Evolutionary conservation across 2,113 vertebrate genomes (phyloP), one percentile per base, ranked within the genome.

Genomic region (Lophotis ruficrista): DNA sequence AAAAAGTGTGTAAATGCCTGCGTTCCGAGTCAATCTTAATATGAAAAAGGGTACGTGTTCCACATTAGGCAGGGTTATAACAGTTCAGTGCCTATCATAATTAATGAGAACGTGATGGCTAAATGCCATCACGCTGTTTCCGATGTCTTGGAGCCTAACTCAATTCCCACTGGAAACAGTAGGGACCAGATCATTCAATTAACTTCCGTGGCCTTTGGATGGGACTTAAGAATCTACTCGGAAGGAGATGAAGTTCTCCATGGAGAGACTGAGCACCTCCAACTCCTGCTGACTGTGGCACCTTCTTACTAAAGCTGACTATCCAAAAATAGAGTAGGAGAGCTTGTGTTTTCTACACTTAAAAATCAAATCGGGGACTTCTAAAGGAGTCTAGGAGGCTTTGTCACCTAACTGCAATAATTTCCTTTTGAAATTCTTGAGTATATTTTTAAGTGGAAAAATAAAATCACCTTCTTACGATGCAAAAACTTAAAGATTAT

Each of bases 201-300:
- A 92, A 92, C 90, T 73, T 71, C 5, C 5, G 23, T 25, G 45
- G 70, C 88, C 92, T 94, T 41, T 65, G 88, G 53, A 18, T 43
- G 50, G 50, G 50, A 16, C 25, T 83, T 35, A 22, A 61, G 30
- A 6, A 25, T 87, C 68, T 10, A 6, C 38, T 69, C 0, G 0
- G 54, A 65, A 37, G 24, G 70, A 64, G 33, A 20, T 77, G 3
- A 58, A 83, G 58, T 1, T 89, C 68, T 80, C 24, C 47, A 25
- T 0, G 24, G 58, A 88, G 73, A 72, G 27, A 30, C 61, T 43
- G 57, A 78, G 53, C 24, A 15, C 22, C 79, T 50, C 22, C 70
- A 94, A 13, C 24, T 61, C 57, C 57, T n/a, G 27, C 13, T 41
- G 50, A 60, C 24, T 66, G 27, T 30, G 30, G 24, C 57, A 64